Percentiles rank a stretch among this genome's conserved stretches.
Conservation (phyloP, 2,113 vertebrate species). For the Sclerurus mexicanus region DNA sequence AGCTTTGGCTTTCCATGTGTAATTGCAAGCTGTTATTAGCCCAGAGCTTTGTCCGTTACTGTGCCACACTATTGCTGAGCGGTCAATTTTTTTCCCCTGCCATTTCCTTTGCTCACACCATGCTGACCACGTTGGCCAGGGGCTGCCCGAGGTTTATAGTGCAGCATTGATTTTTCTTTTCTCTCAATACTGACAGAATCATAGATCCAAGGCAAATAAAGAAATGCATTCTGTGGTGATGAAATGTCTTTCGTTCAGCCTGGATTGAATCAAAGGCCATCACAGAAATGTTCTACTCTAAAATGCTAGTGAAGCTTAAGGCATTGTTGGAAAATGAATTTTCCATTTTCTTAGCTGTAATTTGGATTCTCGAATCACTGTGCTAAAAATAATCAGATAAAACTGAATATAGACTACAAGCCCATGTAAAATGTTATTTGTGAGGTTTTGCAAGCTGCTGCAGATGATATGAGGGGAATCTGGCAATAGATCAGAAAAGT, state of each 20-base stretch:
- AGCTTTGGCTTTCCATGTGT: constrained; percentile 81
- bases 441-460: constrained; percentile 34
- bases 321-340: constrained; percentile 79
- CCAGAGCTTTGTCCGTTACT: constrained; percentile 80
- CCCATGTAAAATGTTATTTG: constrained; percentile 66
- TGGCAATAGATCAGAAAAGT: constrained; percentile 40
- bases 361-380: constrained; percentile 69
- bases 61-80: constrained; percentile 83
- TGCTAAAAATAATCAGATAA: constrained; percentile 69
- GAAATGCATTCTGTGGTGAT: constrained; percentile 94
- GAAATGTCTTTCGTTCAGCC: constrained; percentile 92
- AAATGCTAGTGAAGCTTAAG: constrained; percentile 75
- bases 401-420: constrained; percentile 58
- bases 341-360: constrained; percentile 74
- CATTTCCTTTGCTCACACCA: constrained; percentile 84
- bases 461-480: constrained; percentile 32
- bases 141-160: constrained; percentile 83
- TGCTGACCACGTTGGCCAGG: constrained; percentile 84
- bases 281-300: constrained; percentile 75
- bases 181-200: constrained; percentile 97
- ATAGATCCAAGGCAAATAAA: constrained; percentile 99
- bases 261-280: constrained; percentile 89
- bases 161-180: constrained; percentile 95
- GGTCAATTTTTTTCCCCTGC: constrained; percentile 83
- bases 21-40: constrained; percentile 84